A percentile compares a stretch with the other conserved stretches of the same genome.
These are phyloP conservation scores for Apostichopus parvimensis DNA, from an alignment of 35 echinoderm and acorn worm species.

Conservation along the genomic window DNA sequence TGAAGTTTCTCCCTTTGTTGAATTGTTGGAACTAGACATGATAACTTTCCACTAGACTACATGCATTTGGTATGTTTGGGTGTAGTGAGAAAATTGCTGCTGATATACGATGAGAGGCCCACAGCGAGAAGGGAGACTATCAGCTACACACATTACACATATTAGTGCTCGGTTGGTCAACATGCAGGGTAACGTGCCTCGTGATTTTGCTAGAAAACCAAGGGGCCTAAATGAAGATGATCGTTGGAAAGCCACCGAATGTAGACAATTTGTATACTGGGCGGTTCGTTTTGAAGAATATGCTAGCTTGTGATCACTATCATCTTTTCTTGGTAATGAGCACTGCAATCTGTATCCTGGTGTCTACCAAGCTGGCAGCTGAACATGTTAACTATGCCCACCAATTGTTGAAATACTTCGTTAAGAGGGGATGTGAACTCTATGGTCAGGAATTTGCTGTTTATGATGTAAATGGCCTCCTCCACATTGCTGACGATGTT, in stretches of 20 bases:
- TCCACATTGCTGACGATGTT: conserved; percentile 69
- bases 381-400: conserved; percentile 50
- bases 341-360: conserved; percentile 65
- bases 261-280: conserved; percentile 63
- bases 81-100: conserved; percentile 61
- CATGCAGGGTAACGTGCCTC: conserved; percentile 12
- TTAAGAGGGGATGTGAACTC: conserved; percentile 46
- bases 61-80: conserved; percentile 79
- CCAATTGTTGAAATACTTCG: conserved; percentile 52
- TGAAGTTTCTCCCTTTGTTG: conserved; percentile 12
- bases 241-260: conserved; percentile 78
- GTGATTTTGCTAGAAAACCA: conserved; percentile 67
- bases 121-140: neutral
- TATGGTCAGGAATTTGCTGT: conserved; percentile 77
- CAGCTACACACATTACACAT: conserved; percentile 35
- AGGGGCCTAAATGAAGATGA: conserved; percentile 55
- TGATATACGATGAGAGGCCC: conserved; percentile 69
- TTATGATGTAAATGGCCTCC: conserved; percentile 75
- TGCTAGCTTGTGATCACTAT: conserved; percentile 40
- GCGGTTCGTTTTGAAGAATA: conserved; percentile 35
- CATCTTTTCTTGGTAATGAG: conserved; percentile 63
- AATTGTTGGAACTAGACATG: conserved; percentile 20
- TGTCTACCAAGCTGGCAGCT: conserved; percentile 10
- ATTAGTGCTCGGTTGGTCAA: conserved; percentile 51
- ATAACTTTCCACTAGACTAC: conserved; percentile 69